Evolutionary conservation across 2,113 vertebrate species (phyloP).

Genomic region (Gallinago media): DNA sequence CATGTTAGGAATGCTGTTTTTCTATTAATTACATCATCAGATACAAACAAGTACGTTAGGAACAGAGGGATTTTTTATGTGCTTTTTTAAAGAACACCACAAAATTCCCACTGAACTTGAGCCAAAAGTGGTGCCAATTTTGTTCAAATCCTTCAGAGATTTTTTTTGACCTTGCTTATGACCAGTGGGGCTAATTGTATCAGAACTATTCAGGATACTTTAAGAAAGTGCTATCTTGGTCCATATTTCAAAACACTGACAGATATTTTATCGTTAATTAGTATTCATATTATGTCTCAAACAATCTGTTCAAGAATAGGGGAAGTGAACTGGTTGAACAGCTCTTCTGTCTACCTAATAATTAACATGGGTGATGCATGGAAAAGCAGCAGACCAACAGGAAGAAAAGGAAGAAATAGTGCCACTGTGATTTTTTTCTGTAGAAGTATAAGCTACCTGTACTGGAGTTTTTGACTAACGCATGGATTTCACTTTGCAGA

Average conservation of each 20-base stretch:
- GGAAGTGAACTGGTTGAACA: conserved; percentile 79
- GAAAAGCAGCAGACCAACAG: conserved; percentile 58
- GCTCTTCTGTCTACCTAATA: conserved; percentile 78
- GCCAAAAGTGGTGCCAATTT: conserved; percentile 72
- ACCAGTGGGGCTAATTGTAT: conserved; percentile 67
- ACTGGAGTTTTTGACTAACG: conserved; percentile 32
- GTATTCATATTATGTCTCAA: conserved; percentile 88
- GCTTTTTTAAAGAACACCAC: conserved; percentile 12
- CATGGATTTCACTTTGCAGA: conserved; percentile 58
- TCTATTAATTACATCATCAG: conserved; percentile 28
- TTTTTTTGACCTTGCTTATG: conserved; percentile 65
- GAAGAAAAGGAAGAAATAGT: conserved; percentile 3
- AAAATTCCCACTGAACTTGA: conserved; percentile 59
- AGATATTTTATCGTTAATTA: conserved; percentile 84
- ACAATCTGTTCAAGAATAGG: conserved; percentile 84
- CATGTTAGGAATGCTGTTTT: conserved; percentile 21
- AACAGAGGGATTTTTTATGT: conserved; percentile 11
- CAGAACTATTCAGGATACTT: conserved; percentile 68
- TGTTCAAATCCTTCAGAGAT: conserved; percentile 44
- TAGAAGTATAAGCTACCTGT: conserved; percentile 64
- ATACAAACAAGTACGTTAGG: conserved; percentile 38
- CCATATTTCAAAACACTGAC: conserved; percentile 80
- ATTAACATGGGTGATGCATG: conserved; percentile 69
- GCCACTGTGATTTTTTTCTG: conserved; percentile 5
- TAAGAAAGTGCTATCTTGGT: conserved; percentile 75